Evolutionary conservation across 2,797 vertebrate genomes (phyloP), one percentile per base, ranked within the genome.

Genomic region (Catamblyrhynchus diadema): DNA sequence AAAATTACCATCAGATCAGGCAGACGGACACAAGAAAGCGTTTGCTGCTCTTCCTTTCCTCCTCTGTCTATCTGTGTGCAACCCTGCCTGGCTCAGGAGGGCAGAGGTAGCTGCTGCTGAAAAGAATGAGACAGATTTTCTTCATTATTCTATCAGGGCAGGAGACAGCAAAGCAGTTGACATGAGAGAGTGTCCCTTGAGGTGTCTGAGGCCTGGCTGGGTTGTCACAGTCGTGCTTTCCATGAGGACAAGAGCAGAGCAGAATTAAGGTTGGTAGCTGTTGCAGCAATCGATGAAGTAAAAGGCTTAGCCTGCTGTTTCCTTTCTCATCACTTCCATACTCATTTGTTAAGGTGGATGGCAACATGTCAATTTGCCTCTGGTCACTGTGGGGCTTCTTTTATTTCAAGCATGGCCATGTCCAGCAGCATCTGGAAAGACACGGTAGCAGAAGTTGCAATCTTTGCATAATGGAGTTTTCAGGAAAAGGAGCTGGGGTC

Each of bases 61-160:
- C 21, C 56, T 35, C 42, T 84, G 12, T 50, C 70, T 81, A 7
- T 30, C 60, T 64, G 25, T 45, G 45, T 85, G 48, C 56, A 75
- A 35, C 75, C n/a, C 57, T 3, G 33, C 67, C 67, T 86, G 92
- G 72, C 78, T 91, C 1, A 0, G 66, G 44, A 85, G 60, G 64
- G 54, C 47, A 85, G 84, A 94, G 50, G 45, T 91, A 95, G 94
- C 70, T 91, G 91, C 45, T 91, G 73, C 67, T 94, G 42, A 83
- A 92, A 94, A 88, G 62, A 91, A 81, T 62, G 88, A 94, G 81
- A 70, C 48, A 89, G 67, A 47, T 64, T 92, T 92, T 86, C 85
- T 82, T 94, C 75, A 87, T 91, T 94, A 89, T 93, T 95, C 67
- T 69, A 71, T 92, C 81, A 93, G 62, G 27, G 42, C 56, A 86